phyloP scores from a whole-genome alignment of 2,797 vertebrate genomes.

The Geotrypetes seraphini region DNA sequence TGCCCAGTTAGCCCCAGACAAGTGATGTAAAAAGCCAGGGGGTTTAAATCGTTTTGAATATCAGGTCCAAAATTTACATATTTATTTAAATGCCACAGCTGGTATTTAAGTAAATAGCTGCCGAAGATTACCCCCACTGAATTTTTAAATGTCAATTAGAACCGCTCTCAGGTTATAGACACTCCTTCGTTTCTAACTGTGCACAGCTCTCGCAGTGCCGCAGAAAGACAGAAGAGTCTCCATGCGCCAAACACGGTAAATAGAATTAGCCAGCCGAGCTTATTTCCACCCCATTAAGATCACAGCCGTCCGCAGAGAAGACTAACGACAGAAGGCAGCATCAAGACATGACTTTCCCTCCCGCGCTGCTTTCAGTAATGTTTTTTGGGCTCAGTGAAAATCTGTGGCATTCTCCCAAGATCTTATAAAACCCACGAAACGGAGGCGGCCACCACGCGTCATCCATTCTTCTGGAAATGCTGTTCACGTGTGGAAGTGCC shows the following conservation, averaged over 20 bases:
- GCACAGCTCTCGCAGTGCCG: no score
- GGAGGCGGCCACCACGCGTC: conserved; percentile 25
- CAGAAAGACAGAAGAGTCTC: conserved; percentile 24
- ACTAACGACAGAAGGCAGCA: conserved; percentile 29
- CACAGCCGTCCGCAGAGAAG: conserved; percentile 31
- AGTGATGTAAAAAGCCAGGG: no score
- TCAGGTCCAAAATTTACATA: no score
- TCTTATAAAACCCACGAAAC: conserved; percentile 19
- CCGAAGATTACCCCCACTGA: no score
- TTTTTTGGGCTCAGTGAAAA: conserved; percentile 33
- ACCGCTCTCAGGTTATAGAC: no score
- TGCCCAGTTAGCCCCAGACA: no score
- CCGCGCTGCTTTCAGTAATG: conserved; percentile 33
- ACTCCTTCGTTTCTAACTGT: no score
- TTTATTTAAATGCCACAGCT: no score
- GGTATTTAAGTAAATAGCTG: no score
- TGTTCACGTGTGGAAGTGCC: conserved; percentile 20
- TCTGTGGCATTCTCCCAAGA: conserved; percentile 22
- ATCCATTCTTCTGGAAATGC: conserved; percentile 22
- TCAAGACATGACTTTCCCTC: conserved; percentile 36
- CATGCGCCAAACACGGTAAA: conserved; percentile 37
- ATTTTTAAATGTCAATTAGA: no score
- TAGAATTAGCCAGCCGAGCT: conserved; percentile 50
- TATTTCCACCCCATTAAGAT: conserved; percentile 49
- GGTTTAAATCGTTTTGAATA: no score